Percentiles rank a stretch among this genome's conserved stretches.
Evolutionary conservation across 2,113 vertebrate genomes (phyloP).

Genomic region (Panthera uncia): DNA sequence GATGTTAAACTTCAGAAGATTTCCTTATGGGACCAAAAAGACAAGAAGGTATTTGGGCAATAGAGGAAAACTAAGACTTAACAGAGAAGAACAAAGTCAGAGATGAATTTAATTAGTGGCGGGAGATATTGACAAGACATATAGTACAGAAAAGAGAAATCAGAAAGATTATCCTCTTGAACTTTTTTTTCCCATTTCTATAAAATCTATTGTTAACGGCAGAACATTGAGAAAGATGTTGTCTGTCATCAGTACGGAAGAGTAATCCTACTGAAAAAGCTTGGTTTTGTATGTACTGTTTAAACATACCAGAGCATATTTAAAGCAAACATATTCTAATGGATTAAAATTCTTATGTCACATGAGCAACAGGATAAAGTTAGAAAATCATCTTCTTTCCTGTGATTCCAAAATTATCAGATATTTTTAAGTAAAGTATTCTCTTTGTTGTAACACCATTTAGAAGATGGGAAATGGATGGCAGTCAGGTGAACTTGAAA

Average conservation of each 20-base stretch:
- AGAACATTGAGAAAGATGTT: background rate
- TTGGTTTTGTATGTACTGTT: background rate
- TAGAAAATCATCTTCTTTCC: background rate
- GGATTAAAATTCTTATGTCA: background rate
- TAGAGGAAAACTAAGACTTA: conserved; percentile 48
- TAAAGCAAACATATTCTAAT: background rate
- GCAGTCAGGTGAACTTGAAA: background rate
- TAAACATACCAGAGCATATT: background rate
- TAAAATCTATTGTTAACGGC: background rate
- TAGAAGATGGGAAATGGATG: background rate
- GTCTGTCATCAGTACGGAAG: background rate
- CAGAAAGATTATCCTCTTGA: background rate
- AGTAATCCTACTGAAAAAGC: background rate
- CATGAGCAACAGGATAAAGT: background rate
- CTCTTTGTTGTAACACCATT: background rate
- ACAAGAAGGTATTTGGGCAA: background rate
- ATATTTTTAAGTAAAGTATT: background rate
- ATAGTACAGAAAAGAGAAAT: background rate
- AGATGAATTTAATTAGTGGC: background rate
- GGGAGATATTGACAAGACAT: background rate
- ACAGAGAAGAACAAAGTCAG: background rate
- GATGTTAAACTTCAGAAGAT: conserved; percentile 61
- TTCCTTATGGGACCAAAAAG: background rate
- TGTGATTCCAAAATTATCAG: background rate
- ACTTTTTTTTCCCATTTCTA: background rate